Percentiles rank a stretch among this genome's conserved stretches.
Evolutionary conservation across 1,140 invertebrate genomes (phyloP).

Genomic region (Pemphigus obesinymphae): DNA sequence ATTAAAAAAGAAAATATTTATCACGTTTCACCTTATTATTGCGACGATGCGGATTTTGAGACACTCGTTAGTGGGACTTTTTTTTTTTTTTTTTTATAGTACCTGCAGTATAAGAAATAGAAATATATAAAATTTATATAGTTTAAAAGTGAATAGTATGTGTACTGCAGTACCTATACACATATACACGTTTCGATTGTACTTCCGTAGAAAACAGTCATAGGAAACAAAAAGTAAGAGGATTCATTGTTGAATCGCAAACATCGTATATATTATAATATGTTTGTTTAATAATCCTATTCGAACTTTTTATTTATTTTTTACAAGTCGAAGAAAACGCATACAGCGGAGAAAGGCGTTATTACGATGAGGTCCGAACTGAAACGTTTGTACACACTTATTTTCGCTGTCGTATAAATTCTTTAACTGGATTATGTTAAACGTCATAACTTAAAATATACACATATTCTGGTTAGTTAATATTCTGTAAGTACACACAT

Average conservation of each 20-base stretch:
- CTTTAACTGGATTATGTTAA: neutral
- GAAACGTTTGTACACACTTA: neutral
- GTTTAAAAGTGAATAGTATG: neutral
- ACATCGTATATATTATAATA: neutral
- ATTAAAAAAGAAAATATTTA: conserved; percentile 19
- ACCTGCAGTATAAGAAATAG: neutral
- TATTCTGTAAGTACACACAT: neutral
- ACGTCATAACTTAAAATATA: neutral
- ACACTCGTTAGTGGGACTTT: neutral
- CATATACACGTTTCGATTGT: neutral
- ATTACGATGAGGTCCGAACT: neutral
- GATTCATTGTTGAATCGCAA: neutral
- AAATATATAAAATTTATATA: neutral
- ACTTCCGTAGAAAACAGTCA: neutral
- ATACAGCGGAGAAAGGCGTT: neutral
- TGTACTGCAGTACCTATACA: neutral
- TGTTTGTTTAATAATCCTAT: neutral
- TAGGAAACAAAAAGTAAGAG: neutral
- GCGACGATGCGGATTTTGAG: neutral
- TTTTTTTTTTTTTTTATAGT: neutral
- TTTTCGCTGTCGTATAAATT: neutral
- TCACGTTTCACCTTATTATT: conserved; percentile 1
- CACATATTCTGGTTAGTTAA: neutral
- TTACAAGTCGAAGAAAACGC: neutral
- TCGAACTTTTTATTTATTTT: neutral